A percentile compares a stretch with the other conserved stretches of the same genome.
Conservation (phyloP, 2,113 vertebrate species). For the Sclerurus mexicanus region DNA sequence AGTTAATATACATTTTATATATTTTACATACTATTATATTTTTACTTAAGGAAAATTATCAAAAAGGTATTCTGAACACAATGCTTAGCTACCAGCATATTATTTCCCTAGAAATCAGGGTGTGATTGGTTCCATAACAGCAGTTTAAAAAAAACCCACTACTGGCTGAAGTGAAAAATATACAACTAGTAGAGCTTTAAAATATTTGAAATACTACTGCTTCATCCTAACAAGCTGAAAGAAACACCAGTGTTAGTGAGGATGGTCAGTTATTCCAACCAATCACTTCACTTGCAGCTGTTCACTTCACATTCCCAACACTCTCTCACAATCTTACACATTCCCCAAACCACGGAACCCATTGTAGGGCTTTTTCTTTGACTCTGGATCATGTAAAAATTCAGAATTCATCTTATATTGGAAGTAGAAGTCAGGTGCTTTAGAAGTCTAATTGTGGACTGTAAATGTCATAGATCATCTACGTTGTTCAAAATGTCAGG, state of each 20-base stretch:
- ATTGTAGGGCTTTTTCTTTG: neutral
- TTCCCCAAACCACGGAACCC: neutral
- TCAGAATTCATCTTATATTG: neutral
- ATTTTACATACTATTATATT: neutral
- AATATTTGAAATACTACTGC: neutral
- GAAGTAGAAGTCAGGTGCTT: neutral
- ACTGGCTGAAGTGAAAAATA: neutral
- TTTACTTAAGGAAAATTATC: neutral
- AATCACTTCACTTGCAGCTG: neutral
- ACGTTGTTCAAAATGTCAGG: neutral
- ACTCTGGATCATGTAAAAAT: neutral
- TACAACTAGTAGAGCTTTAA: neutral
- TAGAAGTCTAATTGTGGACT: neutral
- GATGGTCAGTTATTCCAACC: neutral
- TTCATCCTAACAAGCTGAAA: neutral
- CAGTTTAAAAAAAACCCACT: neutral
- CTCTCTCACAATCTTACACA: neutral
- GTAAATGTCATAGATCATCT: neutral
- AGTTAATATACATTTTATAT: neutral
- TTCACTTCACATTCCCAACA: neutral
- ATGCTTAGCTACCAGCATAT: neutral
- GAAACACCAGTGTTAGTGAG: neutral
- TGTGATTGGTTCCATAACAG: neutral
- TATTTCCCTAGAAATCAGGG: neutral
- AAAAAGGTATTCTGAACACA: neutral